Evolutionary conservation across 2,797 vertebrate species (phyloP).

Genomic region (Hylomyscus alleni): DNA sequence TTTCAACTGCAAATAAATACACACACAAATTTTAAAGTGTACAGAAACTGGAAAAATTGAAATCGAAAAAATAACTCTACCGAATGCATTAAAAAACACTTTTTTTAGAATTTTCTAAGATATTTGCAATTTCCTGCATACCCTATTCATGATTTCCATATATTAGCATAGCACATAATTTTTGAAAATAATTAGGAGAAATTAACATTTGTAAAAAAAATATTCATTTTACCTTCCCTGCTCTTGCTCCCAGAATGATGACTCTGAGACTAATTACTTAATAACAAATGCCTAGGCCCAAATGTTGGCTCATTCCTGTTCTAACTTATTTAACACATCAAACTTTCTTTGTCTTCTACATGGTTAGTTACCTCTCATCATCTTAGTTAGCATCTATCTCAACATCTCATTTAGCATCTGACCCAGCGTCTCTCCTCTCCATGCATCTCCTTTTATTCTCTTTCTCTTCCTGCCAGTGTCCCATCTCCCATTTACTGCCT

Average conservation of each 20-base stretch:
- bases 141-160: not conserved
- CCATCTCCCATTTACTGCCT: not conserved
- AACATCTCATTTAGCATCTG: not conserved
- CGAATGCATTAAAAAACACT: not conserved
- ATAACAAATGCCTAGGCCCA: not conserved
- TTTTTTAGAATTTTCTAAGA: constrained; percentile 25
- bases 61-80: not conserved
- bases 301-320: not conserved
- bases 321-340: not conserved
- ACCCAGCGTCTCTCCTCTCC: not conserved
- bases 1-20: not conserved
- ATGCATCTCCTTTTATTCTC: too few relatives aligned
- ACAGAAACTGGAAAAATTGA: constrained; percentile 3
- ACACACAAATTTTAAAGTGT: not conserved
- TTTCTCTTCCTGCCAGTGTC: not conserved
- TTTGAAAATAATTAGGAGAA: not conserved
- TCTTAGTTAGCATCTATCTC: not conserved
- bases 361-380: not conserved
- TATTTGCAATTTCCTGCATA: not conserved
- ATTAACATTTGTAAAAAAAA: not conserved
- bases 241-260: not conserved
- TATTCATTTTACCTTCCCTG: not conserved
- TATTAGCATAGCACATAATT: not conserved
- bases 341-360: not conserved
- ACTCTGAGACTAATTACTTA: not conserved